Percentiles rank a stretch among this genome's conserved stretches.
phyloP scores from a whole-genome alignment of 2,113 vertebrate genomes.

The Poeciliopsis turrubarensis region DNA sequence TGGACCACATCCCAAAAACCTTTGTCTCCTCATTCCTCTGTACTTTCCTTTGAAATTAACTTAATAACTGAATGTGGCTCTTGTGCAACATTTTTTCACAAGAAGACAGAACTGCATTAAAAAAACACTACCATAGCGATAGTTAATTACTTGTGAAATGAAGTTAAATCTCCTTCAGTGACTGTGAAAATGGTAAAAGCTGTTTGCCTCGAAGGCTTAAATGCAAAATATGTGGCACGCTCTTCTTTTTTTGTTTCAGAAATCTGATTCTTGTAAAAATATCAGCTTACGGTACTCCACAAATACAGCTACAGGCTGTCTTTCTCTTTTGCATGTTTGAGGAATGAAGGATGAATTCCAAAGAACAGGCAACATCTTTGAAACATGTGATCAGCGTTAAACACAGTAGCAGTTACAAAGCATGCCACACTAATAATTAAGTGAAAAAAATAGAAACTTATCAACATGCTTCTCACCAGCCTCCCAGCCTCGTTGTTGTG shows the following conservation, averaged over 20 bases:
- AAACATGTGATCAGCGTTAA: background rate
- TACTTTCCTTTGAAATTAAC: slow-evolving; percentile 66
- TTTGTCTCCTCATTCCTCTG: slow-evolving; percentile 42
- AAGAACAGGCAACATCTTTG: slow-evolving; percentile 46
- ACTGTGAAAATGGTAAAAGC: slow-evolving; percentile 49
- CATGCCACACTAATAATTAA: background rate
- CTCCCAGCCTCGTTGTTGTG: slow-evolving; percentile 97
- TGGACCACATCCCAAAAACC: slow-evolving; percentile 54
- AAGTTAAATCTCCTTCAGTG: slow-evolving; percentile 51
- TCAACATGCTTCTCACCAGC: slow-evolving; percentile 76
- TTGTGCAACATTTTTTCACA: slow-evolving; percentile 47
- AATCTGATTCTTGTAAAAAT: slow-evolving; percentile 77
- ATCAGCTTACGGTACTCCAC: slow-evolving; percentile 71
- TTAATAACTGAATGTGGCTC: slow-evolving; percentile 30
- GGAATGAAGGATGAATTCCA: slow-evolving; percentile 67
- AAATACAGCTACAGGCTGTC: slow-evolving; percentile 60
- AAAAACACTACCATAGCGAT: background rate
- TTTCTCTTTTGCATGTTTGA: slow-evolving; percentile 50
- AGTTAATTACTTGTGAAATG: slow-evolving; percentile 24
- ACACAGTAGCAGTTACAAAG: background rate
- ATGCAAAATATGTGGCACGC: slow-evolving; percentile 70
- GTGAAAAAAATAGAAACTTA: background rate
- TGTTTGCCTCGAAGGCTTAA: slow-evolving; percentile 65
- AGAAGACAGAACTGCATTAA: slow-evolving; percentile 22
- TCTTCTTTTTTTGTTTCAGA: slow-evolving; percentile 75